Base-by-base conservation (phyloP, 2,113 vertebrate species). In the Microtus montanus region DNA sequence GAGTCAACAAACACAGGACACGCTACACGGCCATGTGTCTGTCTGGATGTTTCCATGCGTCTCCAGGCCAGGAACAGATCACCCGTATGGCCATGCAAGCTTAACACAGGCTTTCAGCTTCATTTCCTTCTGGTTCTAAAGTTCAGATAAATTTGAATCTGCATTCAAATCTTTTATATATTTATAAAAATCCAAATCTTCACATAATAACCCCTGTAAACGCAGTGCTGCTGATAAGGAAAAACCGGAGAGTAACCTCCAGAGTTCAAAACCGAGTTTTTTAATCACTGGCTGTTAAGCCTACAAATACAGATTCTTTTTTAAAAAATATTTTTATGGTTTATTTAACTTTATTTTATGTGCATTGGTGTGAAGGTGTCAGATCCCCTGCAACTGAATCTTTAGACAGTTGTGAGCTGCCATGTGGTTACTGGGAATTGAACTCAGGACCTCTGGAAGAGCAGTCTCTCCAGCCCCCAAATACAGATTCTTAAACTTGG, bases 71-170 rank as follows among this genome's bases (percentile, higher is more conserved):
- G 41, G 80, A 79, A 93, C 41, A 61, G 88, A 74, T 71, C 93
- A 88, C 0, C 82, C 49, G 17, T 52, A 61, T 35, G 35, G n/a
- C 68, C 68, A 71, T 0, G 17, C 17, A 20, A 19, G 70, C n/a
- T 38, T 38, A 38, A 38, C 73, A 47, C 77, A 86, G 75, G 49
- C 63, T 78, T 91, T 92, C 85, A 47, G 38, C 4, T 95, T 91
- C 79, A 94, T 79, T 95, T 96, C 70, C 93, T 91, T 82, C 95
- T 47, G 41, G 61, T 38, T 78, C 61, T 61, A 54, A 95, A 90
- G 92, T 96, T 90, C 90, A 87, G 73, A 87, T 91, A 89, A 93
- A 92, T 91, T 66, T 89, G 38, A 41, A 93, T 89, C 33, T 71
- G n/a, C 61, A 87, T 84, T 83, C 89, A 94, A 90, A 93, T 88